phyloP scores from a whole-genome alignment of 2,113 vertebrate genomes.

The Otolemur garnettii region DNA sequence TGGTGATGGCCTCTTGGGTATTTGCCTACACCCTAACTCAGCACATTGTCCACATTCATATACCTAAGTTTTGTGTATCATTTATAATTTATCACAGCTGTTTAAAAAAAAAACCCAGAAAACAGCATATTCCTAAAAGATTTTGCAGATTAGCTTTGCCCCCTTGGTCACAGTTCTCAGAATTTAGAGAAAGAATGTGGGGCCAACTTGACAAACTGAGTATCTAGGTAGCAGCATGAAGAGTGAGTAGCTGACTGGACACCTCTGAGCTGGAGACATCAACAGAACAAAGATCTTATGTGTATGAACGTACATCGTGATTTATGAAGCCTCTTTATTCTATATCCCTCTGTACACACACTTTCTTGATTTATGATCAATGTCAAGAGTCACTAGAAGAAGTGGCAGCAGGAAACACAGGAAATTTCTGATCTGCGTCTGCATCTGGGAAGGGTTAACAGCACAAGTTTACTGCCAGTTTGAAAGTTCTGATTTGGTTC shows the following conservation, averaged over 20 bases:
- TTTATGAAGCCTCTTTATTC: constrained; percentile 27
- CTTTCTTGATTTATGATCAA: neutral
- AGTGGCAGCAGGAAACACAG: neutral
- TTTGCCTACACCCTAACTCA: neutral
- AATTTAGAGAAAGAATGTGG: neutral
- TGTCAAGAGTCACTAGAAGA: neutral
- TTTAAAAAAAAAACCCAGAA: neutral
- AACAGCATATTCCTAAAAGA: neutral
- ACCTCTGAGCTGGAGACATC: neutral
- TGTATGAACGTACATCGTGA: neutral
- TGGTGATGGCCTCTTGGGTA: too few species aligned
- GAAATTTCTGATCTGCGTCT: neutral
- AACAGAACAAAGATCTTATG: neutral
- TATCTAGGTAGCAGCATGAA: neutral
- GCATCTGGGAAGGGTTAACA: neutral
- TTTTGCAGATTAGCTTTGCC: neutral
- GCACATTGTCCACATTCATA: neutral
- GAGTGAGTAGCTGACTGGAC: neutral
- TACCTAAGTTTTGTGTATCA: neutral
- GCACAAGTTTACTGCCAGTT: neutral
- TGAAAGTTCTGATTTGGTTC: neutral
- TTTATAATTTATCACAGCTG: neutral
- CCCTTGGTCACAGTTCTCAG: neutral
- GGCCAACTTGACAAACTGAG: neutral
- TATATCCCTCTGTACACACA: neutral